phyloP scores from a whole-genome alignment of 2,888 invertebrate species.

The Mythimna impura region DNA sequence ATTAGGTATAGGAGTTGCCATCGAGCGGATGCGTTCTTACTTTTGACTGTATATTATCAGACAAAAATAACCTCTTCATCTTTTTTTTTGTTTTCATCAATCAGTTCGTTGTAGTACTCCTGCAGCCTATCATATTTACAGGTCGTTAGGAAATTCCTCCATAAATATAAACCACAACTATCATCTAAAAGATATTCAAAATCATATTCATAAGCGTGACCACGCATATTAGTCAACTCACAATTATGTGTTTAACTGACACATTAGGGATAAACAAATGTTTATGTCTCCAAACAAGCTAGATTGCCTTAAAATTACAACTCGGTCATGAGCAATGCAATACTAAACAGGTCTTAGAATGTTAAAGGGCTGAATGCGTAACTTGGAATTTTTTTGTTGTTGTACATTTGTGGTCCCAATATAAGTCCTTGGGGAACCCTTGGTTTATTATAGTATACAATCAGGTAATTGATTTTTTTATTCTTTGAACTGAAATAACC shows the following conservation, averaged over 20 bases:
- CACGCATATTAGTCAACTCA: slow-evolving; percentile 33
- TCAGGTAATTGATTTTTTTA: no score
- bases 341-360: slow-evolving; percentile 61
- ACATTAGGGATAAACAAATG: slow-evolving; percentile 54
- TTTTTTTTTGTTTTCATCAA: no score
- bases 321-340: slow-evolving; percentile 72
- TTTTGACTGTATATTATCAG: no score
- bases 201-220: slow-evolving; percentile 44
- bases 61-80: no score
- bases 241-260: slow-evolving; percentile 26
- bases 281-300: slow-evolving; percentile 59
- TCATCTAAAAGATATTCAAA: slow-evolving; percentile 9
- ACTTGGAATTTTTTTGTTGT: neutral
- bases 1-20: no score
- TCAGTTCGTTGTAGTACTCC: no score
- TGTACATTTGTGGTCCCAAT: neutral
- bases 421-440: slow-evolving; percentile 16
- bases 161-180: slow-evolving; percentile 1
- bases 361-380: slow-evolving; percentile 28
- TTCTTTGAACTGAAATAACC: neutral
- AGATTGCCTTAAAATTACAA: slow-evolving; percentile 75
- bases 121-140: no score
- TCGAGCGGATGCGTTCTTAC: no score
- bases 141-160: neutral
- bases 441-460: neutral